Percentiles rank a stretch among this genome's conserved stretches.
phyloP scores from a whole-genome alignment of 2,797 vertebrate genomes.

The Pelodytes ibericus region DNA sequence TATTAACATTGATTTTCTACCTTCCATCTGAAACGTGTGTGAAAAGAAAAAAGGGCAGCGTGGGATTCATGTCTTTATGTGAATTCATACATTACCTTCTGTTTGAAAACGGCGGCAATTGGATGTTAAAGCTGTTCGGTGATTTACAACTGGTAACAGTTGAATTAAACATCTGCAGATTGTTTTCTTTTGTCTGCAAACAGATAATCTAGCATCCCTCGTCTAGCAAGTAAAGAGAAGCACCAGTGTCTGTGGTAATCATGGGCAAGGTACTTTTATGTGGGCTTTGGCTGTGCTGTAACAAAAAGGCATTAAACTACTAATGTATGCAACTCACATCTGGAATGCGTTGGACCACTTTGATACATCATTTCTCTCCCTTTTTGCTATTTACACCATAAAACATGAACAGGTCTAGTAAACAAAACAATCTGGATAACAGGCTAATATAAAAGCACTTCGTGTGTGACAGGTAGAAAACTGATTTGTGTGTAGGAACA shows the following conservation, averaged over 20 bases:
- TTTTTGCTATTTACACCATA: neutral
- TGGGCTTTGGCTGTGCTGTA: neutral
- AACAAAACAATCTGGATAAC: neutral
- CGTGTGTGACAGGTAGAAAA: neutral
- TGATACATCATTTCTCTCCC: neutral
- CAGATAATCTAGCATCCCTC: neutral
- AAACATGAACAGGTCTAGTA: neutral
- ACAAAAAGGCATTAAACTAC: neutral
- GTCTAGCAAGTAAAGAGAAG: neutral
- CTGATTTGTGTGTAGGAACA: neutral
- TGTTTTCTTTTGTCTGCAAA: neutral
- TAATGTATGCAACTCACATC: conserved; percentile 6
- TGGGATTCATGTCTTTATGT: neutral
- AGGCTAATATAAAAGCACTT: neutral
- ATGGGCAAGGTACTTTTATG: neutral
- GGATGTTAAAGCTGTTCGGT: neutral
- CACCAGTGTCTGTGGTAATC: neutral
- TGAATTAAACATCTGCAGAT: neutral
- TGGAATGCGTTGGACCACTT: conserved; percentile 3
- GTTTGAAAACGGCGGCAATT: neutral
- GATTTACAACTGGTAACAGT: neutral
- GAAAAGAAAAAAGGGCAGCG: neutral
- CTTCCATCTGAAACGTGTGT: conserved; percentile 3
- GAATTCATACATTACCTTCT: neutral
- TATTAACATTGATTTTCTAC: conserved; percentile 41